Evolutionary conservation across 2,113 vertebrate species (phyloP), one percentile per base, ranked within the genome.

Genomic region (Neolamprologus modestus): DNA sequence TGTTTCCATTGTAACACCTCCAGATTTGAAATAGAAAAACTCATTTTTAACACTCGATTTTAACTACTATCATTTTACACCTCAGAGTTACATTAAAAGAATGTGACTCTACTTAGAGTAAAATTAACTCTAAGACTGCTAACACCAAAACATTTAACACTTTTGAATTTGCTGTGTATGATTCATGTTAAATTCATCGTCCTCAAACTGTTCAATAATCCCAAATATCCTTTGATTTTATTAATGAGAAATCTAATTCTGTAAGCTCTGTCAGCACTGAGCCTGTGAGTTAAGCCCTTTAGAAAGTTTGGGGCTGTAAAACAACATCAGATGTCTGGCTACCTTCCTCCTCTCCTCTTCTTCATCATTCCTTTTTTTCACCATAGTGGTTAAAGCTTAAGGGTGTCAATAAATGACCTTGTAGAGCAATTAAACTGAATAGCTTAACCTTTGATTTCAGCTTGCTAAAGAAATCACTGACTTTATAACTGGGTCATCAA

Each of bases 391-490:
- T 50, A 24, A 87, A 80, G 90, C 91, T 91, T 88, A 83, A 84
- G 68, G 66, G 87, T 90, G 92, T 91, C 91, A 61, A 96, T 95
- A 93, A 92, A 85, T 63, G 82, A 93, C 95, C 91, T 88, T 53
- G 71, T 61, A 50, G 78, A 92, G 92, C 93, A 95, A 96, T 96
- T 96, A 95, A 96, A 94, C 92, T 88, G 92, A 95, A 95, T 95
- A 92, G 88, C 94, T 95, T 96, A 95, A 96, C 95, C 95, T 96
- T 96, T 97, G 89, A 87, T 95, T 92, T 92, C 54, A 91, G 93
- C 93, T 94, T 93, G 90, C 91, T 68, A 63, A 93, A 95, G 95
- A 94, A 96, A 96, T 96, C 87, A 94, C 86, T 91, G 93, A 95
- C 94, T 95, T 92, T 90, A 95, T 95, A 95, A 95, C 91, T 94